phyloP scores from a whole-genome alignment of 2,797 vertebrate genomes.

The Pseudochirops corinnae region DNA sequence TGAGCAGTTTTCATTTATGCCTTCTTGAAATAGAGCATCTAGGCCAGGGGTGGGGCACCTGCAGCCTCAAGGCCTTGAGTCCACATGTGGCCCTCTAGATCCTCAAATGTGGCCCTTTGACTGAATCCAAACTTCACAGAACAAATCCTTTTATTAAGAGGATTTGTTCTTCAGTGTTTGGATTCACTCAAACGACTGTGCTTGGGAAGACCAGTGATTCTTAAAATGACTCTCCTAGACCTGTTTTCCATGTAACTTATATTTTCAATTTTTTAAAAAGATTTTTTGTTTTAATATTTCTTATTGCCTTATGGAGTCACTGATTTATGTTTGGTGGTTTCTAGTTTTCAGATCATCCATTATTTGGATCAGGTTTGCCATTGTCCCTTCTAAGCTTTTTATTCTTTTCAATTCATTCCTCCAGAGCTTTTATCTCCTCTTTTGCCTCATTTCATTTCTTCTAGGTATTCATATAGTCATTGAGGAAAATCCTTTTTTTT shows the following conservation, averaged over 20 bases:
- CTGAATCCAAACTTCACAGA: no score
- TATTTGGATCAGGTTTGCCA: not conserved
- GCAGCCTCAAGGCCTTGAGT: no score
- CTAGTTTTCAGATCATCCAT: not conserved
- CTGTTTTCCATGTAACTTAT: not conserved
- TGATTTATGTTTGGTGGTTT: not conserved
- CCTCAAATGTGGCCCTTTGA: no score
- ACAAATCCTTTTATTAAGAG: no score
- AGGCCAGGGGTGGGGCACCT: no score
- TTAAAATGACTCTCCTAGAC: not conserved
- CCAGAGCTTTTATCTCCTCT: not conserved
- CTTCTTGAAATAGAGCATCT: not conserved
- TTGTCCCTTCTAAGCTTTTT: not conserved
- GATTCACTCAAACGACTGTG: no score
- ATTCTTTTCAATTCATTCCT: not conserved
- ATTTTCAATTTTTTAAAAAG: not conserved
- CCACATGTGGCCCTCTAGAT: no score
- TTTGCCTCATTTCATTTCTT: not conserved
- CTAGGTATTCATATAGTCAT: not conserved
- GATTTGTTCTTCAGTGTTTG: no score
- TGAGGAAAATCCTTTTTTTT: not conserved
- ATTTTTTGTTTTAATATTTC: not conserved
- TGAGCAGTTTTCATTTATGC: not conserved
- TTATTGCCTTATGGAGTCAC: not conserved
- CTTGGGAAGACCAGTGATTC: not conserved